Base-by-base conservation (phyloP, 2,113 vertebrate genomes). In the Prietella phreatophila region DNA sequence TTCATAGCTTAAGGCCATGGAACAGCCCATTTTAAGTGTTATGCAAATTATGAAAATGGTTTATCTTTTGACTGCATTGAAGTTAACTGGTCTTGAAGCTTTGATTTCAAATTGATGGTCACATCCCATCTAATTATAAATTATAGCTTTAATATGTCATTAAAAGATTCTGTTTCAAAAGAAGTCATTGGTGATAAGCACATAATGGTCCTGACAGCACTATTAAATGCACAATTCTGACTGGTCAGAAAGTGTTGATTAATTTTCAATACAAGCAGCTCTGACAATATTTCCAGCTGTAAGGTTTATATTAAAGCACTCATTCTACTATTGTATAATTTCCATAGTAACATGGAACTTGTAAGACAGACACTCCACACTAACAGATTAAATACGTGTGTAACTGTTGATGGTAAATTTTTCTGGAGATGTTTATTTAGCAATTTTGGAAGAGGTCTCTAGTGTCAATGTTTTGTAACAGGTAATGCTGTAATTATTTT, bases 11-110 rank as follows among this genome's bases (percentile, higher is more conserved):
- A 33, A 55, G 30, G 30, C 61, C 33, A 69, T 27, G 10, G 33
- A 87, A 13, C 8, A 10, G 33, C 10, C 20, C 7, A n/a, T 82
- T 58, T 81, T 85, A 82, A 69, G 61, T 61, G 27, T 87, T 75
- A 75, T 82, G 76, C 19, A 50, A 17, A 85, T 76, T 47, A 65
- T 61, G 53, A 25, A 86, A 65, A 67, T 65, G 1, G 39, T 42
- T 84, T 33, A 30, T 55, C 30, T 30, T 58, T n/a, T 60, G n/a
- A 3, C 36, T 39, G 10, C 69, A 61, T 17, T 61, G 15, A 85
- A 30, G 19, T 76, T 75, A 76, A 60, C 20, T 50, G 19, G n/a
- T 58, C 20, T 60, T 27, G 69, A 25, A 19, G 30, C 15, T 61
- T 85, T 65, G 63, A 33, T 67, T 65, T 84, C 15, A 50, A 84